Conservation (phyloP, 2,888 invertebrate genomes). For the Terebella lapidaria region DNA sequence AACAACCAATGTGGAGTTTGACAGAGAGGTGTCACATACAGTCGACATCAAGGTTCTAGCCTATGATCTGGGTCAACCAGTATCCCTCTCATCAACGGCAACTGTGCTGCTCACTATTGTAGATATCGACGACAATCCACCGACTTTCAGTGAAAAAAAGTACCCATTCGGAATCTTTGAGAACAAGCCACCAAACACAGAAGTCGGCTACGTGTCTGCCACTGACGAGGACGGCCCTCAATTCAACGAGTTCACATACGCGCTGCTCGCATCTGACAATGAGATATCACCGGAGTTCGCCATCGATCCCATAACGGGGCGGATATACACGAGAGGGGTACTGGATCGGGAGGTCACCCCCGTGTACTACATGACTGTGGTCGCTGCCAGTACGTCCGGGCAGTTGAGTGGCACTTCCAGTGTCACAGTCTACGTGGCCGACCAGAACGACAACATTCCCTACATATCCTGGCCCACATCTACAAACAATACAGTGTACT, state of each 20-base stretch:
- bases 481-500: conserved; percentile 17
- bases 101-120: conserved; percentile 67
- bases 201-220: conserved; percentile 23
- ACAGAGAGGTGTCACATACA: conserved; percentile 38
- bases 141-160: conserved; percentile 17
- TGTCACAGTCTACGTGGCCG: conserved; percentile 23
- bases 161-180: conserved; percentile 24
- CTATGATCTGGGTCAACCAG: conserved; percentile 69
- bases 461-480: conserved; percentile 17
- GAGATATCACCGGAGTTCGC: conserved; percentile 1
- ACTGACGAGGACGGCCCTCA: conserved; percentile 14
- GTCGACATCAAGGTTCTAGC: conserved; percentile 66
- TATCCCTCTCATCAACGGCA: conserved; percentile 71
- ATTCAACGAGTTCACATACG: conserved; percentile 17
- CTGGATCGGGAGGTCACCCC: conserved; percentile 22
- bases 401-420: conserved; percentile 18
- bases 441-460: conserved; percentile 26
- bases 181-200: conserved; percentile 42
- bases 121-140: conserved; percentile 24
- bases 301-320: conserved; percentile 77
- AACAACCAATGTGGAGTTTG: conserved; percentile 20
- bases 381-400: conserved; percentile 16
- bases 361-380: conserved; percentile 18
- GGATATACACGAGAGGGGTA: conserved; percentile 69
- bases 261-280: conserved; percentile 9